Base-by-base conservation (phyloP, 2,113 vertebrate genomes). In the Alligator mississippiensis region DNA sequence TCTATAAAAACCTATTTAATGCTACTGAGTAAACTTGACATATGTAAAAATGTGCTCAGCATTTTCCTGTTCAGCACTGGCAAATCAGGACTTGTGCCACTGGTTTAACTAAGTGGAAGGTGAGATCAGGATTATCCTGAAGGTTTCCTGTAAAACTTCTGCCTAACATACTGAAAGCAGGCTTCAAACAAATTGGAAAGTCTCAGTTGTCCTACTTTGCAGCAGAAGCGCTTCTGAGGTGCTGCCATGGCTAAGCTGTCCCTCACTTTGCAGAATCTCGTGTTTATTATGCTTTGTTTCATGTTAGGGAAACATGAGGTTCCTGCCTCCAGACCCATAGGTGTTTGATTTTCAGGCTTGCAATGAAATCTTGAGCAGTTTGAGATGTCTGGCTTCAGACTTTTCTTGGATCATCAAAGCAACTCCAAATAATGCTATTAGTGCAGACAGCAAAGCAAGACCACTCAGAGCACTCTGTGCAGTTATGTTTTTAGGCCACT, bases 271-370 rank as follows among this genome's bases (percentile, higher is more conserved):
- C 87, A 28, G 74, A 11, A 13, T 2, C 15, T 72, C 70, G 2
- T n/a, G 21, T 27, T 82, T 57, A 76, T 25, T 0, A 3, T 28
- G 58, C 0, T 0, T 72, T 19, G 0, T 63, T 63, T 63, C 61
- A 16, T 24, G 14, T 57, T 77, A 85, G 54, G 34, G 21, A 34
- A 63, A 3, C 0, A 0, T 30, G 34, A 54, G 60, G 38, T 22
- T 9, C 18, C 30, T 0, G 0, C 59, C 34, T 55, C 61, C 47
- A 47, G 28, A 11, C 80, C 54, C 21, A 3, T 19, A 30, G 24
- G 59, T 22, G 3, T 74, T 81, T n/a, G 14, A 12, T 57, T 81
- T 74, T 60, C 63, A 54, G 38, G 27, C 70, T 62, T 47, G 38
- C 68, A 13, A 75, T 64, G 74, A 89, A 79, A 54, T 58, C n/a